Base-by-base conservation (phyloP, 2,888 invertebrate genomes). In the Charanyca ferruginea region DNA sequence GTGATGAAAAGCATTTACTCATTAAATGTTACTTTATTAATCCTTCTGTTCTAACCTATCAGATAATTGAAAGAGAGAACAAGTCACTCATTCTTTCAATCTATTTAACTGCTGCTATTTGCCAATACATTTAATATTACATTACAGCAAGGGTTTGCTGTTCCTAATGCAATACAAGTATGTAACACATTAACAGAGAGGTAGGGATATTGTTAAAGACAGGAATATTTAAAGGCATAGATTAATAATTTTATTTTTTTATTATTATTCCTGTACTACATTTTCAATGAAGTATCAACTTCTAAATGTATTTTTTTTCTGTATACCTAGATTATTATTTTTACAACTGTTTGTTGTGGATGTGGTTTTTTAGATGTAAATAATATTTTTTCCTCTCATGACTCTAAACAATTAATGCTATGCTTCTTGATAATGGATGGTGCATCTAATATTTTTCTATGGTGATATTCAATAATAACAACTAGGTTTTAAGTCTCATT, bases 361-460 rank as follows among this genome's bases (percentile, higher is more conserved):
- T 52, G 58, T 73, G 78, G 64, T 72, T 54, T 16, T 54, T 54
- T 77, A 72, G 65, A 54, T 73, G 65, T 77, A 55, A 77, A 64
- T 77, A 65, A 48, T 47, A 49, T 47, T 38, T n/a, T 22, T 13
- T 54, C 42, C 20, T 49, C 9, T 57, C 32, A 44, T 47, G 22
- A 55, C 45, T 57, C 13, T 38, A 44, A 42, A 52, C 25, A 53
- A 45, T 41, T 6, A 49, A 45, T 54, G 71, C 44, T 73, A 48
- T 45, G 63, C 63, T 73, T 77, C 16, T 48, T 32, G 13, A 52
- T 52, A 69, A 42, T 49, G 35, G 23, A 66, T 66, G 48, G 44
- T 77, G 42, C 23, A 64, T 71, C 32, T 62, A 38, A 62, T 35
- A 45, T 18, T 32, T 45, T 32, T 11, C 9, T 9, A 54, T 47